Conservation (phyloP, 1,140 invertebrate genomes). For the Dryas iulia region DNA sequence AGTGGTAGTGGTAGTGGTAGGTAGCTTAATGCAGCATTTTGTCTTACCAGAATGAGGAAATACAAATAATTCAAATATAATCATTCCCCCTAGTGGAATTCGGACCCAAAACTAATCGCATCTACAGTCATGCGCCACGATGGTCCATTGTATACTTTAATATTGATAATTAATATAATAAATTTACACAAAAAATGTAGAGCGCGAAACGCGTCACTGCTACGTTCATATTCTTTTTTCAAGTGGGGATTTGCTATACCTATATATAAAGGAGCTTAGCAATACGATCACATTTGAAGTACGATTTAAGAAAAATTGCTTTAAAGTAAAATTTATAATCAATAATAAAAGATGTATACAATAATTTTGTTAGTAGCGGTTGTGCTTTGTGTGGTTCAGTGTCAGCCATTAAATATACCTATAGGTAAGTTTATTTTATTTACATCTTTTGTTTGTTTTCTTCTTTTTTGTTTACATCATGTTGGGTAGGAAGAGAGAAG, state of each 20-base stretch:
- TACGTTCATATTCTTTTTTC: not conserved
- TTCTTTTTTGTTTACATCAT: no score
- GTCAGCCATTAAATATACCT: conserved; percentile 15
- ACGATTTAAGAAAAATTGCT: not conserved
- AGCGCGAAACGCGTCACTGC: conserved; percentile 16
- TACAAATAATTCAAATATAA: no score
- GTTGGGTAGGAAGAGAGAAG: no score
- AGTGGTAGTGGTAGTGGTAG: no score
- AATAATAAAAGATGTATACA: conserved; percentile 10
- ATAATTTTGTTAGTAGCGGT: conserved; percentile 4
- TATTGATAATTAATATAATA: not conserved
- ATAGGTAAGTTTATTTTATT: no score
- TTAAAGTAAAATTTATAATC: not conserved
- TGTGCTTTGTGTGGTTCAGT: conserved; percentile 6
- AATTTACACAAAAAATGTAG: conserved; percentile 11
- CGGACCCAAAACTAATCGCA: not conserved
- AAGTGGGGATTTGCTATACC: not conserved
- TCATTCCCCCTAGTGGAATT: no score
- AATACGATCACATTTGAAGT: not conserved
- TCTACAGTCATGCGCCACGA: no score
- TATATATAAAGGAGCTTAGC: not conserved
- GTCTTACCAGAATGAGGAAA: no score
- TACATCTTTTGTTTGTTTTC: no score
- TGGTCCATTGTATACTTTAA: not conserved
- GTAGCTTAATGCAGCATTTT: no score